Evolutionary conservation across 2,888 invertebrate genomes (phyloP).

Genomic region (Galeopsomyia nigrocyanea): DNA sequence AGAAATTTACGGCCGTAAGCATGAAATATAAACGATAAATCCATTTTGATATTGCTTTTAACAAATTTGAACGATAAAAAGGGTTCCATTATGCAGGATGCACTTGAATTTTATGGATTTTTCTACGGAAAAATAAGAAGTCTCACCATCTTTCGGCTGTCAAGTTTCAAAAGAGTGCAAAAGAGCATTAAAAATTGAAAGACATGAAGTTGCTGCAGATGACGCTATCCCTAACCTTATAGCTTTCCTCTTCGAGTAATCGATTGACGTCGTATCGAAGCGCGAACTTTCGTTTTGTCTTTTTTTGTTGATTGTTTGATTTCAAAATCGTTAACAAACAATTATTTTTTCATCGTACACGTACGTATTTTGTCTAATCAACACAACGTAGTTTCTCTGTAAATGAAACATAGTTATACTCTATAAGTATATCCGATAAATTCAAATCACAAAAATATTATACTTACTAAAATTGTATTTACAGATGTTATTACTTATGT

Average conservation of each 20-base stretch:
- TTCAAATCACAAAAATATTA: too few species aligned
- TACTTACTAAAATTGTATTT: too few species aligned
- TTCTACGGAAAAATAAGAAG: constrained; percentile 8
- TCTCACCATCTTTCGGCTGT: constrained; percentile 40
- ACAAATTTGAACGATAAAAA: not conserved
- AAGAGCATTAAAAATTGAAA: constrained; percentile 4
- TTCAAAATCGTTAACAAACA: too few species aligned
- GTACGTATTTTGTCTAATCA: too few species aligned
- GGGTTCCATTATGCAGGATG: constrained; percentile 22
- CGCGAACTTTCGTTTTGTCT: too few species aligned
- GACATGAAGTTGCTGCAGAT: constrained; percentile 21
- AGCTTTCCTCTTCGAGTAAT: constrained; percentile 15
- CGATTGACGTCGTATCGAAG: not conserved
- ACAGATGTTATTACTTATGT: too few species aligned
- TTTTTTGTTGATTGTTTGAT: too few species aligned
- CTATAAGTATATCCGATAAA: too few species aligned
- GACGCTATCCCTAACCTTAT: not conserved
- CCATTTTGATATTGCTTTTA: not conserved
- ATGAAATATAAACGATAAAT: constrained; percentile 22
- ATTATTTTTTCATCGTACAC: too few species aligned
- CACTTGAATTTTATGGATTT: constrained; percentile 32
- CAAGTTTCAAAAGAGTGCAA: constrained; percentile 32
- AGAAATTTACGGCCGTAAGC: too few species aligned
- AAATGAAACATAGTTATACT: too few species aligned
- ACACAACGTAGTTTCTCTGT: too few species aligned